Evolutionary conservation across 2,113 vertebrate species (phyloP), one percentile per base, ranked within the genome.

Genomic region (Diphyllodes magnificus): DNA sequence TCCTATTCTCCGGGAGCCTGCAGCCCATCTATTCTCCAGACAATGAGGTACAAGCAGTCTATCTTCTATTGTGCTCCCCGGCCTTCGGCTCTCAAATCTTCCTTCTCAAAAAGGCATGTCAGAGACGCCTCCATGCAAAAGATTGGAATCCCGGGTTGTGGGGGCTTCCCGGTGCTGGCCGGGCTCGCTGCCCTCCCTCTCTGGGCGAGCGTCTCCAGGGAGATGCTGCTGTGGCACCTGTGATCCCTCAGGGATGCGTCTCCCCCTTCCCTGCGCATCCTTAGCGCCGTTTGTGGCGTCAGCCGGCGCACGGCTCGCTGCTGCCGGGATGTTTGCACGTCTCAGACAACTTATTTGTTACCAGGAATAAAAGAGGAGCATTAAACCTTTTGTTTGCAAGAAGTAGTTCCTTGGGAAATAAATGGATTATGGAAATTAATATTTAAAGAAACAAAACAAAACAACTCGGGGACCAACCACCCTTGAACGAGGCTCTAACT

Each of bases 1-100:
- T 97, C 97, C 98, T 97, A 98, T 98, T 98, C 97, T 95, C 92
- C 42, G 2, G 82, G 95, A 98, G 96, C 97, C 98, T 50, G 93
- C 97, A 97, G 97, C 98, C 97, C 97, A 98, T 98, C 97, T 97
- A 96, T 98, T 97, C 98, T 98, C 97, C 96, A 98, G 97, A 98
- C 96, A 97, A 95, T 93, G 95, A 98, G 85, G 80, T 92, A 89
- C 93, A 88, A 91, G 90, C 77, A 59, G 90, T 92, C 95, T 76
- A 15, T 94, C 94, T 96, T 86, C 94, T 54, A 68, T 72, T 95
- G 93, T 96, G 90, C 76, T 95, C 44, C 33, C 53, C 14, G 23
- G 93, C 92, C 96, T 95, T 96, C 61, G 16, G 84, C 90, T 96
- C 87, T 86, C 87, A 60, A 94, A 95, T 90, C 92, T 94, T 35